Evolutionary conservation across 2,888 invertebrate species (phyloP).

Genomic region (Cryptocephalus moraei): DNA sequence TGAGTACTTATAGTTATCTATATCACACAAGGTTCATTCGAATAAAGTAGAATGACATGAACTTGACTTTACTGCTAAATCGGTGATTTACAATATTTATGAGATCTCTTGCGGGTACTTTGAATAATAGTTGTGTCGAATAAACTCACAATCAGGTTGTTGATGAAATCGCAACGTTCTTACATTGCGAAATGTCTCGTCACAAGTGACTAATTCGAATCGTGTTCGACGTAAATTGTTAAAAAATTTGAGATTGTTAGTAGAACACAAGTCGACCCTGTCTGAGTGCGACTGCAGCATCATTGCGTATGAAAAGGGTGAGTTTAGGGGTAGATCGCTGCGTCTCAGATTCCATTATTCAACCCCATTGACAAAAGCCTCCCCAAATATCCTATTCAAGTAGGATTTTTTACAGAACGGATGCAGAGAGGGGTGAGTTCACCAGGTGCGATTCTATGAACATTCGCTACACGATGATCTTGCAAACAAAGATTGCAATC

Average conservation of each 20-base stretch:
- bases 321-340: constrained; percentile 35
- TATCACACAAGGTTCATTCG: too few relatives aligned
- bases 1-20: too few relatives aligned
- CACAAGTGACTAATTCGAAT: too few relatives aligned
- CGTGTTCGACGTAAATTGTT: too few relatives aligned
- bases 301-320: constrained; percentile 37
- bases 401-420: constrained; percentile 34
- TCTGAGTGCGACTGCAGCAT: constrained; percentile 32
- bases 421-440: constrained; percentile 35
- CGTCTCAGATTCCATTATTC: constrained; percentile 40
- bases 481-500: constrained; percentile 38
- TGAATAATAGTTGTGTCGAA: too few relatives aligned
- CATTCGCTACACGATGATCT: constrained; percentile 35
- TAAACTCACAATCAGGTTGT: too few relatives aligned
- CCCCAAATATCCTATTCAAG: constrained; percentile 36
- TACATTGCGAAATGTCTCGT: too few relatives aligned
- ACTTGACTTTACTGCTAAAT: too few relatives aligned
- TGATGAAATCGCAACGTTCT: too few relatives aligned
- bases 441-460: constrained; percentile 33
- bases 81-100: too few relatives aligned
- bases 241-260: constrained; percentile 1
- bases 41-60: too few relatives aligned
- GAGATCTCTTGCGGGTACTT: too few relatives aligned
- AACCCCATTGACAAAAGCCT: constrained; percentile 37
- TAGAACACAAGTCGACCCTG: constrained; percentile 12